Conservation (phyloP, 2,113 vertebrate species). For the Clupea harengus region DNA sequence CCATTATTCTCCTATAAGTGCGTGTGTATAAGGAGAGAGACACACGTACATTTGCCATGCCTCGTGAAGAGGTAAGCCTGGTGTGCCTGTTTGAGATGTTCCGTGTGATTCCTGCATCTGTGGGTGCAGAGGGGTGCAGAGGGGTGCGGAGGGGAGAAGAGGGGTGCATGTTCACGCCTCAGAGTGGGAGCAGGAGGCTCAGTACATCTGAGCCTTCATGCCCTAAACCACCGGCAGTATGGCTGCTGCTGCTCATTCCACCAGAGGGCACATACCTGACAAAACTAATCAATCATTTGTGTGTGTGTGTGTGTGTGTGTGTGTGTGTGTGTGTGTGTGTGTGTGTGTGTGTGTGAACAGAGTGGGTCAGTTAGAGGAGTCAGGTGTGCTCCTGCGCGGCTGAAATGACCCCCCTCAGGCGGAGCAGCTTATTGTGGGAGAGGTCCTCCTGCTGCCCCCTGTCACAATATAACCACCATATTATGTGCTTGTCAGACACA, state of each 20-base stretch:
- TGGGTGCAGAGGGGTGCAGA: not conserved
- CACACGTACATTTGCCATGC: no score
- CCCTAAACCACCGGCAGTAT: not conserved
- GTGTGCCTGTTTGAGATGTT: not conserved
- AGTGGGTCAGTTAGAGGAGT: not conserved
- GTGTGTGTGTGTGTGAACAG: no score
- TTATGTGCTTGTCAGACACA: slow-evolving; percentile 13
- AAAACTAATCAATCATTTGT: not conserved
- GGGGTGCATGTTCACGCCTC: not conserved
- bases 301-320: not conserved
- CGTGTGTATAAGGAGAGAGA: no score
- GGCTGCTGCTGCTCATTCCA: not conserved
- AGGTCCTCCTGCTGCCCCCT: not conserved
- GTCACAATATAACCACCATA: not conserved
- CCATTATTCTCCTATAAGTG: not conserved
- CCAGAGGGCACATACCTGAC: not conserved
- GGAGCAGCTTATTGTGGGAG: not conserved
- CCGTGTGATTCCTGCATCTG: not conserved
- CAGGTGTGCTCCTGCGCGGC: not conserved
- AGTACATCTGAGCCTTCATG: not conserved
- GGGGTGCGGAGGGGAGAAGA: no score
- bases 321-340: no score
- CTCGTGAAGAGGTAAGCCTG: no score
- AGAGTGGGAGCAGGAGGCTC: not conserved
- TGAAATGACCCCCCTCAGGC: not conserved